These are phyloP conservation scores for Drosophila lini DNA, from an alignment of 1,140 invertebrate species.

Conservation along the genomic window DNA sequence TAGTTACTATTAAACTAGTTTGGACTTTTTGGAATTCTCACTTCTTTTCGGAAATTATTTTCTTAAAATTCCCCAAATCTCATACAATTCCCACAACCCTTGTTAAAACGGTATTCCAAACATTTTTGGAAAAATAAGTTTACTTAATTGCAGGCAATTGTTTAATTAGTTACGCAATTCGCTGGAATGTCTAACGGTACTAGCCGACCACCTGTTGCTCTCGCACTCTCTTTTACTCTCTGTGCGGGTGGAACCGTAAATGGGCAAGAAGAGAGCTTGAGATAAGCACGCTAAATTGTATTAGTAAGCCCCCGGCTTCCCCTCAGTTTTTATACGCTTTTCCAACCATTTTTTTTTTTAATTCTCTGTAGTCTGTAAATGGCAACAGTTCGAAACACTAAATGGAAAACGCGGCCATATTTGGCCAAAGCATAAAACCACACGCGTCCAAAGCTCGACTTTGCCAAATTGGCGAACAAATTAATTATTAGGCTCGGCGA, in stretches of 20 bases:
- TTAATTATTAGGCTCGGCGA: slow-evolving; percentile 60
- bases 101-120: slow-evolving; percentile 47
- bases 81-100: not conserved
- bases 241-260: slow-evolving; percentile 19
- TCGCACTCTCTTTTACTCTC: slow-evolving; percentile 2
- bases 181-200: slow-evolving; percentile 62
- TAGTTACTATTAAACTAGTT: no score
- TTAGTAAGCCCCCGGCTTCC: slow-evolving; percentile 7
- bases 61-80: not conserved
- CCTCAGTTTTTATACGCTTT: not conserved
- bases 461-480: slow-evolving; percentile 54
- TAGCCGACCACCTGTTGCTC: slow-evolving; percentile 65
- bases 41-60: not conserved
- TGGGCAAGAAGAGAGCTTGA: slow-evolving; percentile 38
- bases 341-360: not conserved
- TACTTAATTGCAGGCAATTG: slow-evolving; percentile 71
- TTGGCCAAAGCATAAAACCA: slow-evolving; percentile 53
- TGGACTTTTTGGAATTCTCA: not conserved
- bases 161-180: slow-evolving; percentile 80
- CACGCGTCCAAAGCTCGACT: slow-evolving; percentile 36
- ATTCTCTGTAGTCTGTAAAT: slow-evolving; percentile 30
- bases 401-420: slow-evolving; percentile 59
- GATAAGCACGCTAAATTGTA: slow-evolving; percentile 31
- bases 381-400: slow-evolving; percentile 53
- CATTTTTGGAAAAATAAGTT: slow-evolving; percentile 58